phyloP scores from a whole-genome alignment of 1,140 invertebrate genomes.

The Orussus abietinus region DNA sequence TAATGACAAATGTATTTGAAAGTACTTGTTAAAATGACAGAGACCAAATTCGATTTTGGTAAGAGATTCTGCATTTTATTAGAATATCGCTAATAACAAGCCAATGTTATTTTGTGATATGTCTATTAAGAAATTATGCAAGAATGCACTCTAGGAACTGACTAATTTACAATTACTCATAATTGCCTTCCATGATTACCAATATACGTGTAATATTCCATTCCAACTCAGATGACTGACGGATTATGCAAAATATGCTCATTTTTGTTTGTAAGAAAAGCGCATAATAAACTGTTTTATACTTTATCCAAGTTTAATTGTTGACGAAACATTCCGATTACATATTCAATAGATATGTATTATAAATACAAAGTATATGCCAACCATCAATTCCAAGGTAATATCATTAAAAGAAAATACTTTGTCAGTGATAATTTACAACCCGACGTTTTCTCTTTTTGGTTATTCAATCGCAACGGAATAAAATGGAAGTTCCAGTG shows the following conservation, averaged over 20 bases:
- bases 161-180: neutral
- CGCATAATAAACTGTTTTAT: slow-evolving; percentile 30
- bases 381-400: too few relatives aligned
- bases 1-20: too few relatives aligned
- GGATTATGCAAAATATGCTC: slow-evolving; percentile 16
- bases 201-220: slow-evolving; percentile 16
- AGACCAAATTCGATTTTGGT: neutral
- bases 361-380: too few relatives aligned
- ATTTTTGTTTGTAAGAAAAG: slow-evolving; percentile 24
- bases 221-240: slow-evolving; percentile 21
- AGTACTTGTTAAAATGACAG: neutral
- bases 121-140: neutral
- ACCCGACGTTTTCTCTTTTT: too few relatives aligned
- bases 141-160: neutral
- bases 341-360: too few relatives aligned
- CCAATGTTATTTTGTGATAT: neutral
- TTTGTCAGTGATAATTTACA: too few relatives aligned
- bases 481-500: too few relatives aligned
- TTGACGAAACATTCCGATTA: too few relatives aligned
- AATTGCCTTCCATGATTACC: too few relatives aligned
- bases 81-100: neutral
- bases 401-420: too few relatives aligned
- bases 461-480: too few relatives aligned
- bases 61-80: neutral
- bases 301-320: too few relatives aligned